Base-by-base conservation (phyloP, 2,888 invertebrate genomes). In the Monoplex corrugatus region DNA sequence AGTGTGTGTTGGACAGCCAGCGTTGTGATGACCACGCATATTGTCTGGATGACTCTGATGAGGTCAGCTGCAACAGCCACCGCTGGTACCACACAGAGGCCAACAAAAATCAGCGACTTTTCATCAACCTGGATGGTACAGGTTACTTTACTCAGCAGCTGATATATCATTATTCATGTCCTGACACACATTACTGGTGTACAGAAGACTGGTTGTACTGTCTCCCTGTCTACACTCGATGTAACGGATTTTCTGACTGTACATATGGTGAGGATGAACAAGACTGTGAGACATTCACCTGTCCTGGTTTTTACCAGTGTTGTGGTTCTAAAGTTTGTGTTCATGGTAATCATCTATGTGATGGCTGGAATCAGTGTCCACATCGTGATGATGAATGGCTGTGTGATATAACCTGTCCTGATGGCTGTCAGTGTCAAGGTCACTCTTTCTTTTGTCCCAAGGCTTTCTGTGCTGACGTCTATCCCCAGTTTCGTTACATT, bases 201-300 rank as follows among this genome's bases (percentile, higher is more conserved):
- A 16, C 35, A 16, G 19, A 40, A 28, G 78, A 80, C 6, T 80
- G 84, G 50, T 35, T 50, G 78, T 28, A 80, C 78, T 80, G 78
- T 43, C 43, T 80, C 40, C 78, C 78, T 40, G 78, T 80, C 6
- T 84, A 84, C 57, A 57, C 57, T 16, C 32, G 84, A 28, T 84
- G 84, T n/a, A 84, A 84, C 28, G 84, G 84, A 13, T 45, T 28
- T 2, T 84, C 32, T 38, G 84, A 84, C 50, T 84, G 84, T 23
- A 6, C 43, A 0, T 32, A 84, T 50, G 50, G 57, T 2, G 82
- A 83, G 38, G 82, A 83, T 16, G 82, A 83, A 8, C 32, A n/a
- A 13, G 16, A 32, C 32, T 83, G 82, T 45, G 82, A 35, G 0
- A n/a, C 6, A 3, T 2, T 16, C 40, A 32, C 82, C 8, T 83